Evolutionary conservation across 2,113 vertebrate genomes (phyloP).

Genomic region (Carettochelys insculpta): DNA sequence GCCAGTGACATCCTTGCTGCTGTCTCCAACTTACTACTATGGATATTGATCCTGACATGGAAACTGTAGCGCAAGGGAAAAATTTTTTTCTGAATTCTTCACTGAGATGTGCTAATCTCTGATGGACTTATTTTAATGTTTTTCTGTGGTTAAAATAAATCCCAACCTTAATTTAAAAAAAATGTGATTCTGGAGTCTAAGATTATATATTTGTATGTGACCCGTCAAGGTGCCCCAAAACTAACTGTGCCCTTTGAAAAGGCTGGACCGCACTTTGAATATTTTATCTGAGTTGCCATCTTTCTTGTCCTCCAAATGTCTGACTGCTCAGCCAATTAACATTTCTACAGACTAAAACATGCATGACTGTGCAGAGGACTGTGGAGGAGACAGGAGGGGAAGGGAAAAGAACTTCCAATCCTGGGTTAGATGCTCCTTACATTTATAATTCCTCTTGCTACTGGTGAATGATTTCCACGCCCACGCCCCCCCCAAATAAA

Average conservation of each 20-base stretch:
- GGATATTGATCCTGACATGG: neutral
- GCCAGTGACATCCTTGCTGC: neutral
- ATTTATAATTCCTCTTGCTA: neutral
- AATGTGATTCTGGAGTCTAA: neutral
- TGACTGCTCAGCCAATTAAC: neutral
- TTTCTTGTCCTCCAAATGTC: neutral
- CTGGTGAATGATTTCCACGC: neutral
- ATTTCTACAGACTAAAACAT: neutral
- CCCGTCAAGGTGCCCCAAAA: neutral
- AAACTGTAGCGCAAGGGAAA: neutral
- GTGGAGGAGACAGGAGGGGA: neutral
- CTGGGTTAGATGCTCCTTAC: neutral
- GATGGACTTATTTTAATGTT: neutral
- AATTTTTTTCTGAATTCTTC: neutral
- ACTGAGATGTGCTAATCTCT: neutral
- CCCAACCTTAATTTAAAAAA: neutral
- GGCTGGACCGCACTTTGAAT: neutral
- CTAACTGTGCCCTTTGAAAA: neutral
- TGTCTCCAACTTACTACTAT: neutral
- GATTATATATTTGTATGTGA: neutral
- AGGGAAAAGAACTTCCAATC: neutral
- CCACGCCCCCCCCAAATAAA: neutral
- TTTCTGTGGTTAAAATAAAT: neutral
- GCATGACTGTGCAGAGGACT: neutral
- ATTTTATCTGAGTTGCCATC: neutral